Evolutionary conservation across 53 echinoderm and acorn worm genomes (phyloP), one percentile per base, ranked within the genome.

Genomic region (Holothuria leucospilota): DNA sequence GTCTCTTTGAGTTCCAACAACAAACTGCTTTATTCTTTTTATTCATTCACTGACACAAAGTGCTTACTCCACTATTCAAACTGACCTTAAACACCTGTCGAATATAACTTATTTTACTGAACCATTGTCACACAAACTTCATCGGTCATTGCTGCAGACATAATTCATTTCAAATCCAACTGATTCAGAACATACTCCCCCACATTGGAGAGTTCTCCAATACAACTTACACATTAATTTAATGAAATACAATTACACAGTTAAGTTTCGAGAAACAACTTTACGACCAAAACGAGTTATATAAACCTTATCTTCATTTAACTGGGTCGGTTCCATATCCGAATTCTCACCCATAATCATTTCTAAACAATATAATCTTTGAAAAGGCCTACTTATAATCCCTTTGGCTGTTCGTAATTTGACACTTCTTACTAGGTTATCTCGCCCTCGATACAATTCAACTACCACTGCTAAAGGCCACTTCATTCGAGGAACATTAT

Each of bases 401-500:
- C 73, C 73, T 30, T 30, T 24, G 26, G 73, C 73, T 30, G 73
- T 72, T 28, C 28, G 6, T 21, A 72, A 39, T 25, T 25, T 21
- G 6, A 25, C 63, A 63, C n/a, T 25, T 63, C 63, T 63, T 21
- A 63, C 63, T 23, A 63, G 21, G 63, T 25, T 25, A 63, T 63
- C 63, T 23, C 21, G 63, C 24, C 71, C 71, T 27, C 46, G 53
- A 51, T 40, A 78, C 21, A 56, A 52, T 49, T 78, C 60, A 20
- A 78, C 79, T 51, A 78, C 79, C 21, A 78, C n/a, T n/a, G n/a
- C n/a, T n/a, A n/a, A n/a, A n/a, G n/a, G n/a, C n/a, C n/a, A n/a
- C n/a, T n/a, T n/a, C 73, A 72, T 72, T 20, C 73, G 73, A 27
- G 27, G 73, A 21, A 72, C 34, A 72, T 72, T 72, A 29, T 30